These are phyloP conservation scores for Parauchenoglanis ngamensis DNA, from an alignment of 2,797 vertebrate genomes.

Conservation along the genomic window DNA sequence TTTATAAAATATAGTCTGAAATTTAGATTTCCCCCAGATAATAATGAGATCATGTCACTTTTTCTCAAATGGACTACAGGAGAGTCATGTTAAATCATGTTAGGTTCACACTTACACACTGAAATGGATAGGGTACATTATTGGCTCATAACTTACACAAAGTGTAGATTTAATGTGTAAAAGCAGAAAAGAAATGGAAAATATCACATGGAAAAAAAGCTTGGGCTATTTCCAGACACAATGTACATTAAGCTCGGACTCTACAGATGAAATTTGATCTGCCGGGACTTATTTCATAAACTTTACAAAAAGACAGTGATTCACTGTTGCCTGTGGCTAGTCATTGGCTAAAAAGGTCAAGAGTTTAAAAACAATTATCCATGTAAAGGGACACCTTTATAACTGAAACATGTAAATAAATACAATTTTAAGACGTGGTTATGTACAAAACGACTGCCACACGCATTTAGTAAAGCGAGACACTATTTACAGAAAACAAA, in stretches of 20 bases:
- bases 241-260: background rate
- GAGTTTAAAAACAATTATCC: background rate
- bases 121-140: background rate
- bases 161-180: background rate
- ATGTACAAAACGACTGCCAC: constrained; percentile 5
- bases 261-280: no score
- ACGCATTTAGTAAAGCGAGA: background rate
- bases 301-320: background rate
- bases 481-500: background rate
- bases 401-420: constrained; percentile 13
- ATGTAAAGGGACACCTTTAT: background rate
- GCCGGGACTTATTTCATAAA: background rate
- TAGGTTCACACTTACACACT: background rate
- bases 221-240: constrained; percentile 3
- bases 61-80: background rate
- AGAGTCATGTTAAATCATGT: background rate
- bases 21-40: background rate
- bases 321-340: no score
- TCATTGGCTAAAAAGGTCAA: background rate
- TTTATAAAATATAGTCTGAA: background rate
- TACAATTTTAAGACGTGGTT: constrained; percentile 7
- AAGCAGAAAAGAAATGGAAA: background rate
- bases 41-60: background rate
- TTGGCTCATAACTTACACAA: background rate
- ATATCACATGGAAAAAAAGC: background rate